Evolutionary conservation across 2,888 invertebrate genomes (phyloP).

Genomic region (Aphidoletes aphidimyza): DNA sequence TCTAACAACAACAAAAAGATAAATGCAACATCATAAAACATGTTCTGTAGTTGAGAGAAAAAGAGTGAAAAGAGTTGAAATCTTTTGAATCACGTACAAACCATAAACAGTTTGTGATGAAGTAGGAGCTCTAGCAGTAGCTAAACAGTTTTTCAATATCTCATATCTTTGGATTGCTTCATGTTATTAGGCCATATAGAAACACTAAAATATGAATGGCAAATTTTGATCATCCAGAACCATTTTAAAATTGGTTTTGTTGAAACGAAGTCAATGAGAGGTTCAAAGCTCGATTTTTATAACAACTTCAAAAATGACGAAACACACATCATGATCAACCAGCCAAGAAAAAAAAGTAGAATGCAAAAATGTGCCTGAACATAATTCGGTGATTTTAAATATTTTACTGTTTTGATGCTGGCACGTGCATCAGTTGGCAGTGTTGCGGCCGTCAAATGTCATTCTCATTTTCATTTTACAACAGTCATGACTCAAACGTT

Average conservation of each 20-base stretch:
- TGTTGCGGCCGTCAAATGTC: constrained; percentile 11
- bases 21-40: background rate
- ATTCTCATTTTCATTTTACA: background rate
- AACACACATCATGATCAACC: background rate
- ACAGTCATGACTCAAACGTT: background rate
- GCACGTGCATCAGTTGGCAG: background rate
- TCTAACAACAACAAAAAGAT: background rate
- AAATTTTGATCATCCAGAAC: background rate
- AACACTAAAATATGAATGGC: no score
- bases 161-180: background rate
- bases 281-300: background rate
- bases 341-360: background rate
- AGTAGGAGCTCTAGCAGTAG: background rate
- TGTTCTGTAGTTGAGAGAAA: background rate
- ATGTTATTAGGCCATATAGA: no score
- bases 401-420: background rate
- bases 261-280: background rate
- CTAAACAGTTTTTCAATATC: background rate
- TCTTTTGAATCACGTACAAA: background rate
- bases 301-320: background rate
- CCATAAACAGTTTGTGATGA: constrained; percentile 13
- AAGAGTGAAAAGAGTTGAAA: background rate
- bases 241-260: background rate
- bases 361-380: background rate
- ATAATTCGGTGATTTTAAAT: background rate